These are phyloP conservation scores for Bettongia penicillata DNA, from an alignment of 2,113 vertebrate genomes.

Conservation along the genomic window DNA sequence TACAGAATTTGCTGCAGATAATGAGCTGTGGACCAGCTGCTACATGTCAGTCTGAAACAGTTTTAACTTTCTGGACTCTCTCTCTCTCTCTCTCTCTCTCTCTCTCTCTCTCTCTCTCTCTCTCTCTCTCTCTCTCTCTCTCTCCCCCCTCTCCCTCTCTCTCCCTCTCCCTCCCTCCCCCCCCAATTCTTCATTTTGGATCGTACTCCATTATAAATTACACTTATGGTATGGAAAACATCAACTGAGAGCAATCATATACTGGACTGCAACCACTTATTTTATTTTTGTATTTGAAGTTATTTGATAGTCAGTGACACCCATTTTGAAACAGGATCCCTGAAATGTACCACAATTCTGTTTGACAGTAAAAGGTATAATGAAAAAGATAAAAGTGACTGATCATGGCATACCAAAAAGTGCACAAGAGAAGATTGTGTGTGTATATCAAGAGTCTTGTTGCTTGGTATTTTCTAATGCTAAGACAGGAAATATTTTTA, in stretches of 20 bases:
- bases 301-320: conserved; percentile 45
- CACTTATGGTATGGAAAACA: conserved; percentile 34
- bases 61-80: conserved; percentile 12
- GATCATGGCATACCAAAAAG: background rate
- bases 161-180: too few relatives aligned
- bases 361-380: conserved; percentile 39
- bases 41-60: background rate
- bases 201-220: conserved; percentile 22
- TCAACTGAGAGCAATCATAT: background rate
- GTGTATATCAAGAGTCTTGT: conserved; percentile 5
- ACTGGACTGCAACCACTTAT: background rate
- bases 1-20: conserved; percentile 32
- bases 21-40: conserved; percentile 14
- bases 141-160: too few relatives aligned
- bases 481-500: conserved; percentile 1
- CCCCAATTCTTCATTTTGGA: conserved; percentile 8
- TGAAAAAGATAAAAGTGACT: background rate
- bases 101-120: too few relatives aligned
- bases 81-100: too few relatives aligned
- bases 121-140: too few relatives aligned
- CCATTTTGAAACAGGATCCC: conserved; percentile 26
- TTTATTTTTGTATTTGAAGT: conserved; percentile 36
- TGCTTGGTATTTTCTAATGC: background rate
- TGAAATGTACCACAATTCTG: conserved; percentile 14
- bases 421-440: background rate